Conservation (phyloP, 2,113 vertebrate species). For the Marcusenius ussheri region DNA sequence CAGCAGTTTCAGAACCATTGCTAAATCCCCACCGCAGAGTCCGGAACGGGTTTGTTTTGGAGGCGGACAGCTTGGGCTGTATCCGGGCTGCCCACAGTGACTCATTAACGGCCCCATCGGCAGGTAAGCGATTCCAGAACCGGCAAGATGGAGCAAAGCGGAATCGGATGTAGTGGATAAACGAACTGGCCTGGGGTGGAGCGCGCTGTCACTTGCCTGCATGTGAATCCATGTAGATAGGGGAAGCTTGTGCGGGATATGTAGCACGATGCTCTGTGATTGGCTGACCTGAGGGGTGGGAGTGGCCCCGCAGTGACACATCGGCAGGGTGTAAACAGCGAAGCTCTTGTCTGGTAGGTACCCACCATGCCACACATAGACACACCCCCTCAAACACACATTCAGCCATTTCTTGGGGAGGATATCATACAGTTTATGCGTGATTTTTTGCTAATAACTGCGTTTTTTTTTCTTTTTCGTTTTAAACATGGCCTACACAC, state of each 20-base stretch:
- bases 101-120: background rate
- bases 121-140: background rate
- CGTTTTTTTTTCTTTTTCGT: background rate
- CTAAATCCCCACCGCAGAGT: background rate
- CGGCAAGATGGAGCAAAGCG: background rate
- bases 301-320: background rate
- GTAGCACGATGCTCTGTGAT: slow-evolving; percentile 50
- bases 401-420: background rate
- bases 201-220: slow-evolving; percentile 8
- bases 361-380: background rate
- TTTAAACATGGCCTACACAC: background rate
- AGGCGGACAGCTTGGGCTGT: too few relatives aligned
- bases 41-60: background rate
- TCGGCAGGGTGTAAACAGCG: background rate
- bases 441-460: background rate
- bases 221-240: slow-evolving; percentile 64
- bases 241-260: slow-evolving; percentile 23
- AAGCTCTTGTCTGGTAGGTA: background rate
- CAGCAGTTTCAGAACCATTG: background rate
- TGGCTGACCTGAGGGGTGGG: slow-evolving; percentile 23
- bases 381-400: background rate
- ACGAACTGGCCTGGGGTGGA: background rate
- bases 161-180: background rate
- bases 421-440: background rate
- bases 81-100: background rate